A percentile compares a stretch with the other conserved stretches of the same genome.
Conservation (phyloP, 2,113 vertebrate genomes). For the Gadus macrocephalus region DNA sequence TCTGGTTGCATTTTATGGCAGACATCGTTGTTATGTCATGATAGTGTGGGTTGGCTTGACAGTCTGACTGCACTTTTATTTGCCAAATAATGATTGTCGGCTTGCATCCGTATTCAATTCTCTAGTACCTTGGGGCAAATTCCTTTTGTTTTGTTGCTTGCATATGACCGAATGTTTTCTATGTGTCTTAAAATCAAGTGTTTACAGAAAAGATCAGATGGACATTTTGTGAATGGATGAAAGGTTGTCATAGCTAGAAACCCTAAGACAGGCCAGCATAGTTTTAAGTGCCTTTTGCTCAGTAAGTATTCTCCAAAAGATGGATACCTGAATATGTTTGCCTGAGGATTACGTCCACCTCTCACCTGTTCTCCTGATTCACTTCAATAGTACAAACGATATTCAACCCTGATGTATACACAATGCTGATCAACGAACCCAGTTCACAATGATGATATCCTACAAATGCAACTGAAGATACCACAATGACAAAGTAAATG, state of each 20-base stretch:
- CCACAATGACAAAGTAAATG: too few relatives aligned
- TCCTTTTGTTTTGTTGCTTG: constrained; percentile 29
- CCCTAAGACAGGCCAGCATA: constrained; percentile 29
- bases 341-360: not conserved
- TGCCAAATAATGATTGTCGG: constrained; percentile 39
- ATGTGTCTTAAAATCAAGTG: constrained; percentile 40
- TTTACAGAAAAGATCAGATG: constrained; percentile 41
- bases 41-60: constrained; percentile 27
- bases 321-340: too few relatives aligned
- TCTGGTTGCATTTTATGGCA: too few relatives aligned
- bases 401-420: constrained; percentile 28
- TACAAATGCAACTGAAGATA: constrained; percentile 21
- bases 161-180: constrained; percentile 18
- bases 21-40: not conserved
- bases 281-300: constrained; percentile 69
- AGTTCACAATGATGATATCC: constrained; percentile 60
- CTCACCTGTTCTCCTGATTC: constrained; percentile 17
- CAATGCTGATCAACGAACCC: constrained; percentile 61
- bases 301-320: constrained; percentile 24
- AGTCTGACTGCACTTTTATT: constrained; percentile 47
- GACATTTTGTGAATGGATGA: constrained; percentile 18
- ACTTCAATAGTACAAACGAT: constrained; percentile 7
- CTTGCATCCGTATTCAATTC: constrained; percentile 40
- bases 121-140: constrained; percentile 19
- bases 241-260: constrained; percentile 16